A percentile compares a stretch with the other conserved stretches of the same genome.
Conservation (phyloP, 2,888 invertebrate species). For the Callosobruchus maculatus region DNA sequence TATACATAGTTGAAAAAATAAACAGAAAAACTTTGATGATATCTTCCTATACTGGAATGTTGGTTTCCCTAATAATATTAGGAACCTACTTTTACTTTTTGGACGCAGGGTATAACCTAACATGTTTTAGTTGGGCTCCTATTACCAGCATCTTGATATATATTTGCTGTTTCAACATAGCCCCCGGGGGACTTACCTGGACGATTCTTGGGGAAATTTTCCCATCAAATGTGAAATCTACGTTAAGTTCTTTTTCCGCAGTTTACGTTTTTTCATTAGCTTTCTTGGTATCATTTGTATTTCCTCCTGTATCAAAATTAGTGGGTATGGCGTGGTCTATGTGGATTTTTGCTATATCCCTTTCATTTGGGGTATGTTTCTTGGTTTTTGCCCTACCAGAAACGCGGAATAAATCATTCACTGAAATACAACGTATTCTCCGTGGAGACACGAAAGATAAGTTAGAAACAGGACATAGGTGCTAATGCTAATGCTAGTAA, state of each 20-base stretch:
- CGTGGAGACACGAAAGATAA: not conserved
- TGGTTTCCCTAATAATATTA: slow-evolving; percentile 50
- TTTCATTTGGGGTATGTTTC: slow-evolving; percentile 12
- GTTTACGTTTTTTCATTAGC: slow-evolving; percentile 12
- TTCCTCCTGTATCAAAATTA: slow-evolving; percentile 20
- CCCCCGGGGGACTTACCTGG: slow-evolving; percentile 76
- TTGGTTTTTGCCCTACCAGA: slow-evolving; percentile 14
- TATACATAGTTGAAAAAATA: slow-evolving; percentile 70
- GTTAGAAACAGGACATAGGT: not conserved
- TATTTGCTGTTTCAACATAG: slow-evolving; percentile 66
- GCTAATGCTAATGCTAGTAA: no score
- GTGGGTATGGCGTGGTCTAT: slow-evolving; percentile 25
- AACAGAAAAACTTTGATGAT: slow-evolving; percentile 70
- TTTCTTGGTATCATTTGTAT: slow-evolving; percentile 19
- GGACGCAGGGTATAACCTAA: slow-evolving; percentile 13
- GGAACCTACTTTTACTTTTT: slow-evolving; percentile 29
- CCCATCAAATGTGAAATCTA: slow-evolving; percentile 70
- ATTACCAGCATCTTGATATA: slow-evolving; percentile 66
- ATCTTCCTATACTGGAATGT: slow-evolving; percentile 62
- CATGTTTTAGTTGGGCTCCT: slow-evolving; percentile 62
- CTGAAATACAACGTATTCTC: slow-evolving; percentile 18
- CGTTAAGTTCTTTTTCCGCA: slow-evolving; percentile 46
- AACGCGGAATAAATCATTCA: slow-evolving; percentile 28
- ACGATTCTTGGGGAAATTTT: slow-evolving; percentile 79
- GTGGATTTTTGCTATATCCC: slow-evolving; percentile 19